Evolutionary conservation across 2,797 vertebrate genomes (phyloP).

Genomic region (Geotria australis): DNA sequence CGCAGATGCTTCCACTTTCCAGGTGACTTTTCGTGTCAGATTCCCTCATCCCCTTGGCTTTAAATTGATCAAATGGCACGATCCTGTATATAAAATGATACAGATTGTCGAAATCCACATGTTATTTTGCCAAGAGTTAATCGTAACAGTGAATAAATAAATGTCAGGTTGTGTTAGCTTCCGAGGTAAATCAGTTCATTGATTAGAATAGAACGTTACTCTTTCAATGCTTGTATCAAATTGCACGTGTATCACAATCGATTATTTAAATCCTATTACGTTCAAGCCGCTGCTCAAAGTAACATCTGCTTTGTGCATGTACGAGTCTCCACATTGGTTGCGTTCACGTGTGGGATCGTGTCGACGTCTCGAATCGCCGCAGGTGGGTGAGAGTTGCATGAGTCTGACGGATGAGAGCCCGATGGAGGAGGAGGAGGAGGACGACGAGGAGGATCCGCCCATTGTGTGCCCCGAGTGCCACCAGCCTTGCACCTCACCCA

Average conservation of each 20-base stretch:
- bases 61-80: not conserved
- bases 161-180: no score
- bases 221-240: no score
- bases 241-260: no score
- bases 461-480: slow-evolving; percentile 61
- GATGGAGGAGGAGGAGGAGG: slow-evolving; percentile 10
- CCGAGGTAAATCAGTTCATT: no score
- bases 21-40: slow-evolving; percentile 11
- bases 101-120: no score
- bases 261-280: no score
- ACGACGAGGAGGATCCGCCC: slow-evolving; percentile 20
- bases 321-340: not conserved
- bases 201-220: no score
- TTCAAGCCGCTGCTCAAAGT: not conserved
- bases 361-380: not conserved
- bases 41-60: not conserved
- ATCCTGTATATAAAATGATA: not conserved
- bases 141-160: no score
- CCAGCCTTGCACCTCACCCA: slow-evolving; percentile 31
- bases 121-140: no score
- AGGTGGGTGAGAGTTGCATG: not conserved
- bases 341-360: not conserved
- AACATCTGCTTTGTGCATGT: not conserved
- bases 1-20: slow-evolving; percentile 18
- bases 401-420: not conserved